Percentiles rank a stretch among this genome's conserved stretches.
These are phyloP conservation scores for Pyrochroa serraticornis DNA, from an alignment of 2,888 invertebrate genomes.

Conservation along the genomic window DNA sequence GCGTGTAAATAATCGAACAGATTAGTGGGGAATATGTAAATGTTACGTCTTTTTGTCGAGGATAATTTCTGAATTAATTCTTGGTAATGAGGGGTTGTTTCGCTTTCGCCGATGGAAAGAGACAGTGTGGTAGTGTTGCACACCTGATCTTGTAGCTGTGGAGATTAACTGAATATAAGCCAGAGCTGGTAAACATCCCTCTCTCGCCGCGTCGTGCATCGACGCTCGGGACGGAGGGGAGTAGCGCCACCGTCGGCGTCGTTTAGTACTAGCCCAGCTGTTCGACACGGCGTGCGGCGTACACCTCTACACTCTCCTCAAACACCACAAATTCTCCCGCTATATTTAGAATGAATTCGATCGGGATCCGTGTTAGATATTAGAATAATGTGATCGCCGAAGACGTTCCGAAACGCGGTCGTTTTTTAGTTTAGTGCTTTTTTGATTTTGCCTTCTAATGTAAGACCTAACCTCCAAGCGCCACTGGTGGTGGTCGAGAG, in stretches of 20 bases:
- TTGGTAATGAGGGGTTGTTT: neutral
- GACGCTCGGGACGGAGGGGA: conserved; percentile 59
- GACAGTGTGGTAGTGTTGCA: conserved; percentile 1
- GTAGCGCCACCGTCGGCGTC: conserved; percentile 51
- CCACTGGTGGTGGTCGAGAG: conserved; percentile 24
- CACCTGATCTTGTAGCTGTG: conserved; percentile 27
- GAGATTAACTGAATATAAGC: conserved; percentile 25
- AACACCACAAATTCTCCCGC: conserved; percentile 33
- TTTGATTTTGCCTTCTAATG: neutral
- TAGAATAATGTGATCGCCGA: conserved; percentile 34
- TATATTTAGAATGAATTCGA: conserved; percentile 36
- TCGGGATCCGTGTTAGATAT: conserved; percentile 15
- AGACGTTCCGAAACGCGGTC: conserved; percentile 1
- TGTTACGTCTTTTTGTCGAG: too few species aligned
- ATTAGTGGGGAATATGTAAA: too few species aligned
- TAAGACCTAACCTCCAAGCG: conserved; percentile 34
- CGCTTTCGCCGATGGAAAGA: neutral
- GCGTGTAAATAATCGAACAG: too few species aligned
- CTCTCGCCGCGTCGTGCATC: conserved; percentile 25
- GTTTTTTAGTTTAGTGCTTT: conserved; percentile 5
- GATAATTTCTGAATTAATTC: neutral
- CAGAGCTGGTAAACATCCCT: conserved; percentile 35
- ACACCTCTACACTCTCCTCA: conserved; percentile 28
- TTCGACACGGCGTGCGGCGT: conserved; percentile 45
- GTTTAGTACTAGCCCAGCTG: conserved; percentile 50